Evolutionary conservation across 1,140 invertebrate species (phyloP).

Genomic region (Fopius arisanus): DNA sequence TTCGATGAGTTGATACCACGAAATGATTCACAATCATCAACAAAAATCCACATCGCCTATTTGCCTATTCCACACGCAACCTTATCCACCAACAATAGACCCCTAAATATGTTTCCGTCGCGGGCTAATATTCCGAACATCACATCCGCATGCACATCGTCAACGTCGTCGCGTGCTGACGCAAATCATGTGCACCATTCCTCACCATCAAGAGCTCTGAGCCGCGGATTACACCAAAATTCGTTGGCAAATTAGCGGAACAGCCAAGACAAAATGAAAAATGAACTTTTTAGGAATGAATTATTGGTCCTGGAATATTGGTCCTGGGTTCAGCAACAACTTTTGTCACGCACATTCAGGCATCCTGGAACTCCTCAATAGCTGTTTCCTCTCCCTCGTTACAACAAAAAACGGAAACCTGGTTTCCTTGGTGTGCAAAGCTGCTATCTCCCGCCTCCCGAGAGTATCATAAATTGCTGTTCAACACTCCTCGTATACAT

Average conservation of each 20-base stretch:
- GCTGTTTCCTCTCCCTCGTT: background rate
- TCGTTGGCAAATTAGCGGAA: too few species aligned
- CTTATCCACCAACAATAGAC: background rate
- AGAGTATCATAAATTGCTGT: slow-evolving; percentile 1
- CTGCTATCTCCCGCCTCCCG: background rate
- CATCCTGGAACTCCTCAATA: background rate
- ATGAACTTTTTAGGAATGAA: background rate
- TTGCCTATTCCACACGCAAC: background rate
- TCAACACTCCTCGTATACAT: slow-evolving; percentile 1
- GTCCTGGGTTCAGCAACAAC: background rate
- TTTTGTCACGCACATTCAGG: background rate
- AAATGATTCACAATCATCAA: background rate
- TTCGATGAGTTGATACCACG: background rate
- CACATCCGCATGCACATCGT: background rate
- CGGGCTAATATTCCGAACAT: background rate
- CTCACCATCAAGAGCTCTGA: too few species aligned
- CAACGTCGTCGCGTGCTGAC: background rate
- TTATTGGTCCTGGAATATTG: background rate
- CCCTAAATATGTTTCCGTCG: slow-evolving; percentile 20
- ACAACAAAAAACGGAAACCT: background rate
- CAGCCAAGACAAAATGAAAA: too few species aligned
- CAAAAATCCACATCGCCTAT: background rate
- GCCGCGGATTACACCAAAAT: background rate
- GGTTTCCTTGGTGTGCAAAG: background rate
- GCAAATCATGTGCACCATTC: background rate